These are phyloP conservation scores for Nebria salina DNA, from an alignment of 2,888 invertebrate genomes.

Conservation along the genomic window DNA sequence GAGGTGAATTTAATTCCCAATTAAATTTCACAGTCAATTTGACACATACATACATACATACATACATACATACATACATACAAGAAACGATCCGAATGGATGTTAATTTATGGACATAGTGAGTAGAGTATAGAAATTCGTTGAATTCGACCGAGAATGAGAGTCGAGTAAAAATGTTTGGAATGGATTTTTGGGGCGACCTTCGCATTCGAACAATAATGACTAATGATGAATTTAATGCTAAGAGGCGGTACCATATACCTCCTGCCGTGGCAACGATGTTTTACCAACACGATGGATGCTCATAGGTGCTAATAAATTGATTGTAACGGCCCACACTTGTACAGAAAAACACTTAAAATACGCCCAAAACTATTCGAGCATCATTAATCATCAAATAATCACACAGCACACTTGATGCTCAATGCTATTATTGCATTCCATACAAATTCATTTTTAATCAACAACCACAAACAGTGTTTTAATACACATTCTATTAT, in stretches of 20 bases:
- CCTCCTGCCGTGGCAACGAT: neutral
- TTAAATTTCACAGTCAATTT: slow-evolving; percentile 26
- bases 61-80: slow-evolving; percentile 11
- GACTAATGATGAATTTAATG: slow-evolving; percentile 36
- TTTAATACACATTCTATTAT: no score
- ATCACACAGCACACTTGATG: no score
- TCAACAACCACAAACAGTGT: no score
- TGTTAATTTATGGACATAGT: slow-evolving; percentile 46
- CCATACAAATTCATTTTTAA: no score
- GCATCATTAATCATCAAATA: neutral
- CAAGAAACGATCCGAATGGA: slow-evolving; percentile 33
- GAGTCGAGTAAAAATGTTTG: slow-evolving; percentile 29
- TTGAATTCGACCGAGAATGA: slow-evolving; percentile 34
- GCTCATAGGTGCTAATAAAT: slow-evolving; percentile 8
- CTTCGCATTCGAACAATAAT: slow-evolving; percentile 19
- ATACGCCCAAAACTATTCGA: neutral
- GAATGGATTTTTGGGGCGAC: slow-evolving; percentile 18
- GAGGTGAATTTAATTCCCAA: slow-evolving; percentile 34
- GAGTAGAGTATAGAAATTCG: slow-evolving; percentile 46
- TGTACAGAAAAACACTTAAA: neutral
- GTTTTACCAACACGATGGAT: neutral
- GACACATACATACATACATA: slow-evolving; percentile 9
- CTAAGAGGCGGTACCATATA: slow-evolving; percentile 16
- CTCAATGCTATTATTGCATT: no score
- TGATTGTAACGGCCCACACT: slow-evolving; percentile 8